These are phyloP conservation scores for Anagyrus pseudococci DNA, from an alignment of 2,888 invertebrate genomes.

Conservation along the genomic window DNA sequence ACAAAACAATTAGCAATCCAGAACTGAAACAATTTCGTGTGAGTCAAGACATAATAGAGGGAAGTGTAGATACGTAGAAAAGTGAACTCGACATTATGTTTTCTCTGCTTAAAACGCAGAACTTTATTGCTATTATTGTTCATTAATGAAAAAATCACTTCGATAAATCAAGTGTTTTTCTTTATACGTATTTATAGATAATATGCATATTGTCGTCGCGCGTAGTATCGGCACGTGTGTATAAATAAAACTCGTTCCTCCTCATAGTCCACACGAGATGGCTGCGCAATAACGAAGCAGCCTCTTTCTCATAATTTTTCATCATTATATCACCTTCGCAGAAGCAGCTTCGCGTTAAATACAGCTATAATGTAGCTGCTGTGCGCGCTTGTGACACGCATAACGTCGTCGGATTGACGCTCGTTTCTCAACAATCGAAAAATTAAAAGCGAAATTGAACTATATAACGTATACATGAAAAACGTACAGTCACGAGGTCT, in stretches of 20 bases:
- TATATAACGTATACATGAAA: too few relatives aligned
- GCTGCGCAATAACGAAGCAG: neutral
- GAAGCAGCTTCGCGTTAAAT: too few relatives aligned
- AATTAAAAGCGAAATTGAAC: too few relatives aligned
- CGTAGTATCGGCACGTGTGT: conserved; percentile 18
- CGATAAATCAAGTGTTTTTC: conserved; percentile 35
- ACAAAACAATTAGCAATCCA: conserved; percentile 5
- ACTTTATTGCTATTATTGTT: conserved; percentile 42
- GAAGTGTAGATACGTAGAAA: conserved; percentile 25
- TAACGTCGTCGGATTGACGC: too few relatives aligned
- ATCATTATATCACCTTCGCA: too few relatives aligned
- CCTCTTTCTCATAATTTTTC: too few relatives aligned
- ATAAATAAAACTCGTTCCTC: conserved; percentile 30
- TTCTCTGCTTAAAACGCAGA: conserved; percentile 44
- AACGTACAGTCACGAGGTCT: too few relatives aligned
- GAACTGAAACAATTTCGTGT: conserved; percentile 5
- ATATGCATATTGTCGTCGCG: conserved; percentile 29
- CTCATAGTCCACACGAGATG: neutral
- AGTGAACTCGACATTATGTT: conserved; percentile 25
- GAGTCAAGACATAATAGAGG: conserved; percentile 18
- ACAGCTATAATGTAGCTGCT: too few relatives aligned
- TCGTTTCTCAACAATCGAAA: too few relatives aligned
- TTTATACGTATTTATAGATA: neutral
- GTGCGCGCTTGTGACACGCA: too few relatives aligned
- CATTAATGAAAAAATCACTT: conserved; percentile 33